Percentiles rank a stretch among this genome's conserved stretches.
Conservation (phyloP, 1,140 invertebrate species). For the Steinernema feltiae region DNA sequence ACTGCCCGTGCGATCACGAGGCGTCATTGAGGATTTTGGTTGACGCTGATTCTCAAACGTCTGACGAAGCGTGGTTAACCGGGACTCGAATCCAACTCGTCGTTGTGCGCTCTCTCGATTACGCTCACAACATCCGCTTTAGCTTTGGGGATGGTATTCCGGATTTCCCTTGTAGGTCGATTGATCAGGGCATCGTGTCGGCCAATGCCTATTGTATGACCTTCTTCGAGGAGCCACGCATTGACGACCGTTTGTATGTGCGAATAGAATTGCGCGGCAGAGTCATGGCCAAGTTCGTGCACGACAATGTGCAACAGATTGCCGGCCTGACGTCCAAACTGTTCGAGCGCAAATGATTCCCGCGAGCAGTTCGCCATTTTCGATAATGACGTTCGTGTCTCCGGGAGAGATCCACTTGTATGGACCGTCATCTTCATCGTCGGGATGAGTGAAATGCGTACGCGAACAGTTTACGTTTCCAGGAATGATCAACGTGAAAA, state of each 20-base stretch:
- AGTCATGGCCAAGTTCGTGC: conserved; percentile 90
- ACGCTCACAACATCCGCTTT: conserved; percentile 99
- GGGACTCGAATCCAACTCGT: conserved; percentile 95
- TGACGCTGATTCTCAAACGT: conserved; percentile 77
- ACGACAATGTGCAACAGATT: conserved; percentile 95
- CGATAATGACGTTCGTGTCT: conserved; percentile 95
- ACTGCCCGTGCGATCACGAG: conserved; percentile 98
- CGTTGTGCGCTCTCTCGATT: conserved; percentile 96
- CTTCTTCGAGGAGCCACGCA: conserved; percentile 93
- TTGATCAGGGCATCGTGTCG: conserved; percentile 99
- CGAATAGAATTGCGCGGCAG: conserved; percentile 93
- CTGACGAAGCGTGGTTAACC: conserved; percentile 93
- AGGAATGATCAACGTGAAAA: conserved; percentile 96
- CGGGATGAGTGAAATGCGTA: conserved; percentile 96
- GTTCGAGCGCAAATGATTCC: conserved; percentile 97
- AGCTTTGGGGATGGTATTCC: conserved; percentile 93
- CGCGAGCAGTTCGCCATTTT: conserved; percentile 84
- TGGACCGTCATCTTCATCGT: conserved; percentile 94
- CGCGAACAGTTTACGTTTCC: conserved; percentile 96
- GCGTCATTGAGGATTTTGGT: conserved; percentile 99
- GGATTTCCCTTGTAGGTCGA: conserved; percentile 95
- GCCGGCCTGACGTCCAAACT: conserved; percentile 86
- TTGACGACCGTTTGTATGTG: conserved; percentile 99
- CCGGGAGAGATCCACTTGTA: conserved; percentile 99
- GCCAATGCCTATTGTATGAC: conserved; percentile 81